Percentiles rank a stretch among this genome's conserved stretches.
Evolutionary conservation across 2,113 vertebrate genomes (phyloP).

Genomic region (Panurus biarmicus): DNA sequence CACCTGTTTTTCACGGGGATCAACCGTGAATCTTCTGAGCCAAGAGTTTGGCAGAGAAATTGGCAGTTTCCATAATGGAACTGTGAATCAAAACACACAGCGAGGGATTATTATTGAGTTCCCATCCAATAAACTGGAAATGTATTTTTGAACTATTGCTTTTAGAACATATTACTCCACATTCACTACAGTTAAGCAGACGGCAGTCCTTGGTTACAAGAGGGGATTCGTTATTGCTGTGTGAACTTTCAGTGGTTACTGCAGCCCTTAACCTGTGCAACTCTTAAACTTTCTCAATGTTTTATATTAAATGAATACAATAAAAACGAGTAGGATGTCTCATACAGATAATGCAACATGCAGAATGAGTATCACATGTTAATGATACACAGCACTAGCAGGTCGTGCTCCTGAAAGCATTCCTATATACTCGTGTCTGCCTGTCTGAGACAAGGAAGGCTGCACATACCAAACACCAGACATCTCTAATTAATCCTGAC

Average conservation of each 20-base stretch:
- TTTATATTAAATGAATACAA: background rate
- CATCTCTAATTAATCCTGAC: background rate
- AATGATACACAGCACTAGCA: background rate
- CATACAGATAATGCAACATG: background rate
- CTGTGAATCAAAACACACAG: constrained; percentile 24
- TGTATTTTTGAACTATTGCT: constrained; percentile 31
- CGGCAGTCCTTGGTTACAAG: background rate
- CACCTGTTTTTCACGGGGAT: constrained; percentile 10
- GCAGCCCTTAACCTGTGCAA: background rate
- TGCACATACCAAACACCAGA: background rate
- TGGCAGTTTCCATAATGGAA: constrained; percentile 29
- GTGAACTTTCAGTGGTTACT: background rate
- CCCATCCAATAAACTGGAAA: constrained; percentile 9
- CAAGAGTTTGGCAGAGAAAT: constrained; percentile 21
- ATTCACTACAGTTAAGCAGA: background rate
- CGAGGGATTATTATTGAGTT: constrained; percentile 16
- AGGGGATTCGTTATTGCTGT: background rate
- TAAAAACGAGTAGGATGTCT: background rate
- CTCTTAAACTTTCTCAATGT: background rate
- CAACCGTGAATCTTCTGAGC: constrained; percentile 18
- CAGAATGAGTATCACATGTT: background rate
- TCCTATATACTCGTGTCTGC: background rate
- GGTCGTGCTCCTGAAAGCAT: background rate
- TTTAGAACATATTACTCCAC: background rate
- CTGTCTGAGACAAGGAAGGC: background rate